Evolutionary conservation across 2,797 vertebrate species (phyloP).

Genomic region (Pipistrellus kuhlii): DNA sequence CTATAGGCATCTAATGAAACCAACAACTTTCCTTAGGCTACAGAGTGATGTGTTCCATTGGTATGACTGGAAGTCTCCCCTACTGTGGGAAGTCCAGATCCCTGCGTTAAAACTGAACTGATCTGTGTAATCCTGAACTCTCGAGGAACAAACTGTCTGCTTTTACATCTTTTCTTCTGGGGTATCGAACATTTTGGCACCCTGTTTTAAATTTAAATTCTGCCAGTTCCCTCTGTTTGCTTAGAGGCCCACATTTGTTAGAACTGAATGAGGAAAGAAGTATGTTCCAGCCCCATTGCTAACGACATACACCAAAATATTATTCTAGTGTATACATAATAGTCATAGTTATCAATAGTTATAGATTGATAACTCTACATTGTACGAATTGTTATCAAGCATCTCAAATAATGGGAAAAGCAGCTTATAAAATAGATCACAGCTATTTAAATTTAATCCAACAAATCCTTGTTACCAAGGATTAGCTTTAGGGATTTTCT

Average conservation of each 20-base stretch:
- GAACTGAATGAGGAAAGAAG: conserved; percentile 31
- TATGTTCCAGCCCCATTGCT: conserved; percentile 2
- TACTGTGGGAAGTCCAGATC: not conserved
- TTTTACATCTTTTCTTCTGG: conserved; percentile 8
- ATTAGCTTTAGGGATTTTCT: not conserved
- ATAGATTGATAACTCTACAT: not conserved
- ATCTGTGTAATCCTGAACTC: not conserved
- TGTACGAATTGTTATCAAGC: conserved; percentile 24
- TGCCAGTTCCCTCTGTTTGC: conserved; percentile 11
- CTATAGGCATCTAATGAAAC: not conserved
- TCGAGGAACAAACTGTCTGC: not conserved
- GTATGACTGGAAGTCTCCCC: not conserved
- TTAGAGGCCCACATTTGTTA: conserved; percentile 4
- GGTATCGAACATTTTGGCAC: not conserved
- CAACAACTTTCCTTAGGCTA: conserved; percentile 6
- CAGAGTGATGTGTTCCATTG: not conserved
- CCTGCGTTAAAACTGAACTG: not conserved
- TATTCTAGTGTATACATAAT: not conserved
- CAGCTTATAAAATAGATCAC: conserved; percentile 20
- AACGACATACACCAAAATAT: not conserved
- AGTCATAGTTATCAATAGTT: not conserved
- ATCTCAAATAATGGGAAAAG: not conserved
- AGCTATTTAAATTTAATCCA: not conserved
- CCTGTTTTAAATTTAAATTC: conserved; percentile 27
- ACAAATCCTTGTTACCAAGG: conserved; percentile 17